phyloP scores from a whole-genome alignment of 2,113 vertebrate species.

The Atherinomorus stipes region DNA sequence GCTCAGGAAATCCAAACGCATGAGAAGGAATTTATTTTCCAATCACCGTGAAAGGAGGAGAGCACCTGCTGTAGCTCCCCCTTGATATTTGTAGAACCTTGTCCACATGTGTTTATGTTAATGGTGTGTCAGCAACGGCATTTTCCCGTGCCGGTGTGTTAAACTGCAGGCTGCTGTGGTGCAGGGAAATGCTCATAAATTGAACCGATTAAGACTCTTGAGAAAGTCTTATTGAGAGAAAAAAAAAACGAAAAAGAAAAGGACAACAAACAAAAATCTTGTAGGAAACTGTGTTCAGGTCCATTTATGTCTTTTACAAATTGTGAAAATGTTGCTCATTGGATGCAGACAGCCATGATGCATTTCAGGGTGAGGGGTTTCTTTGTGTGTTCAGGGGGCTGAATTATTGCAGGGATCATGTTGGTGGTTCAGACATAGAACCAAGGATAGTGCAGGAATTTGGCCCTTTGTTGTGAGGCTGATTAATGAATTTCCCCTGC shows the following conservation, averaged over 20 bases:
- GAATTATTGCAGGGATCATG: slow-evolving; percentile 9
- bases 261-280: too few species aligned
- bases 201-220: too few species aligned
- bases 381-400: neutral
- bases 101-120: slow-evolving; percentile 38
- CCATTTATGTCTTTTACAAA: too few species aligned
- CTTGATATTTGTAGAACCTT: slow-evolving; percentile 45
- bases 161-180: neutral
- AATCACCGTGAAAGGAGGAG: slow-evolving; percentile 50
- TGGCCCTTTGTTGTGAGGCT: slow-evolving; percentile 68
- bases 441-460: slow-evolving; percentile 61
- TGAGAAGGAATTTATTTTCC: slow-evolving; percentile 72
- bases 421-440: slow-evolving; percentile 53
- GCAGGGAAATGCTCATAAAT: too few species aligned
- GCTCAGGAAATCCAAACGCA: slow-evolving; percentile 57
- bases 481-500: slow-evolving; percentile 67
- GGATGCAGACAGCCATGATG: too few species aligned
- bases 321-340: too few species aligned
- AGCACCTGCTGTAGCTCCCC: slow-evolving; percentile 61
- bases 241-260: too few species aligned
- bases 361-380: neutral
- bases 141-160: neutral
- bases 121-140: slow-evolving; percentile 32
- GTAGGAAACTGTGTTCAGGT: too few species aligned
- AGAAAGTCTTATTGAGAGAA: too few species aligned